Percentiles rank a stretch among this genome's conserved stretches.
Evolutionary conservation across 2,113 vertebrate genomes (phyloP).

Genomic region (Chroicocephalus ridibundus): DNA sequence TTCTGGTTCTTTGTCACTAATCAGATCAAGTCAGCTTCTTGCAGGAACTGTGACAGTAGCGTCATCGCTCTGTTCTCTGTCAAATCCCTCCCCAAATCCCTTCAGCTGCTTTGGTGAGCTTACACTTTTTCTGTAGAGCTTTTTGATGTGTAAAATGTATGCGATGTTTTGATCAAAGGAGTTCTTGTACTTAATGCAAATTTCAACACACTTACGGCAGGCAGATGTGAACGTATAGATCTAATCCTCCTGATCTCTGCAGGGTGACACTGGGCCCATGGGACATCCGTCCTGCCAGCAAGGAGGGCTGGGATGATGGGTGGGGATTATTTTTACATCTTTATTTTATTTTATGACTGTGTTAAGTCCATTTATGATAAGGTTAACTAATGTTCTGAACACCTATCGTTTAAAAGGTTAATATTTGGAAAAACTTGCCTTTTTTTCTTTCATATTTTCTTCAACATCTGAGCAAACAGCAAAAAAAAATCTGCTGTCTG

Average conservation of each 20-base stretch:
- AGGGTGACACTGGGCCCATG: neutral
- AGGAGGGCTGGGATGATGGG: neutral
- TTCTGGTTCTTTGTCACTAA: neutral
- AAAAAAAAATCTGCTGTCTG: neutral
- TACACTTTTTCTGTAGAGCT: neutral
- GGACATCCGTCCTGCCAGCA: neutral
- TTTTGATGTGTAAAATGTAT: conserved; percentile 43
- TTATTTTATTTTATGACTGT: neutral
- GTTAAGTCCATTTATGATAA: neutral
- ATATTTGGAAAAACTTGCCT: neutral
- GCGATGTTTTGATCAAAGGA: conserved; percentile 39
- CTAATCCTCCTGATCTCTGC: neutral
- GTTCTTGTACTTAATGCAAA: conserved; percentile 47
- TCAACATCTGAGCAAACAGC: neutral
- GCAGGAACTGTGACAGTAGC: neutral
- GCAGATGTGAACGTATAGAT: neutral
- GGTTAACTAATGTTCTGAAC: neutral
- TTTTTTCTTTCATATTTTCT: neutral
- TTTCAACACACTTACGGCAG: neutral
- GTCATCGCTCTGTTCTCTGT: neutral
- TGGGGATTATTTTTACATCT: neutral
- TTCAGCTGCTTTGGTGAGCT: conserved; percentile 36
- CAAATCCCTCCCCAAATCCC: neutral
- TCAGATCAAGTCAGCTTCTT: neutral
- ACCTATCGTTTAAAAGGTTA: neutral